A percentile compares a stretch with the other conserved stretches of the same genome.
Conservation (phyloP, 2,797 vertebrate species). For the Eulemur mongoz region DNA sequence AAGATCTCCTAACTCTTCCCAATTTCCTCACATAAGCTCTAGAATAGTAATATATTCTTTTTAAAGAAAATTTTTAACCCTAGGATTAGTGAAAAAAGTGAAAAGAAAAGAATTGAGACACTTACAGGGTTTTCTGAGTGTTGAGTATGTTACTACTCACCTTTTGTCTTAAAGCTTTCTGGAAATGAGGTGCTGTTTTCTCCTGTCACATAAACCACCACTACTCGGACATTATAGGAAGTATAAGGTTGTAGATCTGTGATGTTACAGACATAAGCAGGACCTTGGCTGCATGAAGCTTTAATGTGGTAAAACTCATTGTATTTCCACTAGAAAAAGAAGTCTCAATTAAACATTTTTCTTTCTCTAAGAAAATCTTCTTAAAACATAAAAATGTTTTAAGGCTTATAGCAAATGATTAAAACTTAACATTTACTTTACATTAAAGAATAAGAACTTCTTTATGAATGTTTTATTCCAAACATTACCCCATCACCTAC, state of each 20-base stretch:
- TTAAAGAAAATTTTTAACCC: neutral
- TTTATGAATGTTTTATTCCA: neutral
- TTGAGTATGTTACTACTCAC: slow-evolving; percentile 58
- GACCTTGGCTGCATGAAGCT: slow-evolving; percentile 61
- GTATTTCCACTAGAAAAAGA: slow-evolving; percentile 79
- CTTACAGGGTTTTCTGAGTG: neutral
- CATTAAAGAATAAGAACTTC: slow-evolving; percentile 9
- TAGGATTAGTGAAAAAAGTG: neutral
- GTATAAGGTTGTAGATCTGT: slow-evolving; percentile 78
- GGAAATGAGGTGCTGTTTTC: slow-evolving; percentile 77
- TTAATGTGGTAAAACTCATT: slow-evolving; percentile 77
- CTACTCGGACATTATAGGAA: slow-evolving; percentile 76
- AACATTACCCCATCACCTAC: neutral
- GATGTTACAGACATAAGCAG: slow-evolving; percentile 77
- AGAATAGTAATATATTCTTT: neutral
- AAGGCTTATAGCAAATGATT: neutral
- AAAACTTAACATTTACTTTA: neutral
- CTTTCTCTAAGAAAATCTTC: slow-evolving; percentile 7
- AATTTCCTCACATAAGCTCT: slow-evolving; percentile 4
- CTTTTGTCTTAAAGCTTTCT: slow-evolving; percentile 83
- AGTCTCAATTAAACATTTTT: slow-evolving; percentile 35
- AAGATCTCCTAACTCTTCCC: neutral
- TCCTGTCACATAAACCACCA: slow-evolving; percentile 81
- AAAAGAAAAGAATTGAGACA: neutral
- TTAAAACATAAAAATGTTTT: neutral